Percentiles rank a stretch among this genome's conserved stretches.
Evolutionary conservation across 2,797 vertebrate species (phyloP).

Genomic region (Urosaurus nigricauda): DNA sequence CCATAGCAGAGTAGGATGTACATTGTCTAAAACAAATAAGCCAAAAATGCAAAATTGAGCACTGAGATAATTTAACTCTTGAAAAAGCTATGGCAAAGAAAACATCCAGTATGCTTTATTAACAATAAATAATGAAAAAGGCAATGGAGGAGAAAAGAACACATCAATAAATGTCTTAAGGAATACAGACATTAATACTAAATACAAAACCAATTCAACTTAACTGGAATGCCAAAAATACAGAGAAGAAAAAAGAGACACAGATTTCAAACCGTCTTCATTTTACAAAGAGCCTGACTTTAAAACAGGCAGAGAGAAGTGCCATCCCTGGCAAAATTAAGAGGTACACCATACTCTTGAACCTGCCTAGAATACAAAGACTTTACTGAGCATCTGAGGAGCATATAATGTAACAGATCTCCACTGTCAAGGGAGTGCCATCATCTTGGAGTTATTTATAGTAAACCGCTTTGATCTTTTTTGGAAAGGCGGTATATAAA

Average conservation of each 20-base stretch:
- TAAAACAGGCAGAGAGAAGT: background rate
- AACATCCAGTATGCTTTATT: background rate
- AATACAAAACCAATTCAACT: background rate
- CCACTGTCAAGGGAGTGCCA: background rate
- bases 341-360: background rate
- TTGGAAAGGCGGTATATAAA: too few relatives aligned
- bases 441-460: too few relatives aligned
- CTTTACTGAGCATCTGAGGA: background rate
- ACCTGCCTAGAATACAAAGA: background rate
- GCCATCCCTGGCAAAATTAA: background rate
- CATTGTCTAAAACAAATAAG: background rate
- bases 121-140: slow-evolving; percentile 8
- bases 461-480: too few relatives aligned
- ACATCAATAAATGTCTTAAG: background rate
- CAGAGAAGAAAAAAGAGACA: background rate
- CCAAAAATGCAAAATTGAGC: background rate
- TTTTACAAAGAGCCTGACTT: background rate
- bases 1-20: background rate
- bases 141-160: background rate
- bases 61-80: background rate
- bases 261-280: too few relatives aligned
- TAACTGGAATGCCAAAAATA: background rate
- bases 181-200: background rate
- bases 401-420: background rate
- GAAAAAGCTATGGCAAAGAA: background rate